Evolutionary conservation across 1,140 invertebrate genomes (phyloP).

Genomic region (Panagrolaimus sp.): DNA sequence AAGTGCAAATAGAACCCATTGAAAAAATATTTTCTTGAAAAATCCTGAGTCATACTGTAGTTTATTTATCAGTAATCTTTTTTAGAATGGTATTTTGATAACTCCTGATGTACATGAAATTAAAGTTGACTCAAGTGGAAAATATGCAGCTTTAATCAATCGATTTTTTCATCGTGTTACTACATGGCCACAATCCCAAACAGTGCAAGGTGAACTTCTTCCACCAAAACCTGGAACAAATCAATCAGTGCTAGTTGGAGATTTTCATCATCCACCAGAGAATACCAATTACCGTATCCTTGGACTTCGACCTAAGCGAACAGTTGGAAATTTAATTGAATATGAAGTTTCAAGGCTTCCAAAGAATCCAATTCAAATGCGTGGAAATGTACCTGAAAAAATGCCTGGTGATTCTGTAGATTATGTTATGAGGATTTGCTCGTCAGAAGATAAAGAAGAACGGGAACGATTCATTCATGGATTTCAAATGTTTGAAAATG

Average conservation of each 20-base stretch:
- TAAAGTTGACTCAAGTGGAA: neutral
- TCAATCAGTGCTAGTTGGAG: conserved; percentile 14
- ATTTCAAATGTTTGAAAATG: neutral
- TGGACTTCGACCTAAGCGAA: conserved; percentile 9
- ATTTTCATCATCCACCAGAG: conserved; percentile 12
- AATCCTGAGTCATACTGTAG: neutral
- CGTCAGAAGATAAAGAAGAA: conserved; percentile 3
- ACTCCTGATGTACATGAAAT: neutral
- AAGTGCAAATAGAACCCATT: neutral
- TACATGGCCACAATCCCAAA: neutral
- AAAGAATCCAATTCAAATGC: conserved; percentile 11
- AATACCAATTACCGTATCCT: conserved; percentile 13
- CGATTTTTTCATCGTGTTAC: neutral
- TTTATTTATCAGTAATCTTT: neutral
- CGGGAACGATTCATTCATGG: conserved; percentile 17
- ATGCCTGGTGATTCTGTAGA: neutral
- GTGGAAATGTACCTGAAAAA: neutral
- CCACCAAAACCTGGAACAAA: conserved; percentile 4
- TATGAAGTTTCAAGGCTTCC: conserved; percentile 17
- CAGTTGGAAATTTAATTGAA: conserved; percentile 10
- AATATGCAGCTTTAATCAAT: neutral
- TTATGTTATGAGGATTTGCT: conserved; percentile 19
- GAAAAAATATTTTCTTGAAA: neutral
- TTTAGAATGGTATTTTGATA: neutral
- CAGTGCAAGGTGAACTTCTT: neutral